A percentile compares a stretch with the other conserved stretches of the same genome.
Evolutionary conservation across 1,140 invertebrate species (phyloP).

Genomic region (Atta texana): DNA sequence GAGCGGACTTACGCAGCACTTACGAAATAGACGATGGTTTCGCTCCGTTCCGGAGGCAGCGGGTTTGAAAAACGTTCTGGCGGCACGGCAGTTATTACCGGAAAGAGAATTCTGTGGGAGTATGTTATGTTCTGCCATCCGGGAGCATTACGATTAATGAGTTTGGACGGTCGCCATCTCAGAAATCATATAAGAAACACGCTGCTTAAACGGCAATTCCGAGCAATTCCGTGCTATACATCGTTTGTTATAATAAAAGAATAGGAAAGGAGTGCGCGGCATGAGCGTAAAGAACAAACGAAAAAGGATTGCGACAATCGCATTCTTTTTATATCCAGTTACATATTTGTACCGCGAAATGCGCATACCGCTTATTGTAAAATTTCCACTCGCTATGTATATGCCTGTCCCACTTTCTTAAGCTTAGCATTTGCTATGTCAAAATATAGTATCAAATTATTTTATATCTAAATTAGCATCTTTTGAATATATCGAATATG

Average conservation of each 20-base stretch:
- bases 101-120: conserved; percentile 66
- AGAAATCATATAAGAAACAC: conserved; percentile 73
- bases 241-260: conserved; percentile 66
- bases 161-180: conserved; percentile 76
- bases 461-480: not conserved
- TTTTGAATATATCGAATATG: not conserved
- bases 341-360: not conserved
- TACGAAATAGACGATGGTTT: conserved; percentile 67
- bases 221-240: not conserved
- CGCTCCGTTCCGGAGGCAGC: conserved; percentile 17
- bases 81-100: conserved; percentile 73
- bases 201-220: conserved; percentile 75
- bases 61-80: conserved; percentile 72
- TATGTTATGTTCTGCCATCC: conserved; percentile 58
- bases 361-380: conserved; percentile 4
- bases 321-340: conserved; percentile 19
- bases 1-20: conserved; percentile 64
- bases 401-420: not conserved
- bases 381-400: not conserved
- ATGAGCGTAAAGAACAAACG: conserved; percentile 6
- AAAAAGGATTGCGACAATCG: conserved; percentile 34
- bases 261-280: conserved; percentile 8
- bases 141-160: conserved; percentile 75
- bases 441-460: not conserved
- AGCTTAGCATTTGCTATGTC: not conserved